Base-by-base conservation (phyloP, 2,888 invertebrate genomes). In the Polyploca ridens region DNA sequence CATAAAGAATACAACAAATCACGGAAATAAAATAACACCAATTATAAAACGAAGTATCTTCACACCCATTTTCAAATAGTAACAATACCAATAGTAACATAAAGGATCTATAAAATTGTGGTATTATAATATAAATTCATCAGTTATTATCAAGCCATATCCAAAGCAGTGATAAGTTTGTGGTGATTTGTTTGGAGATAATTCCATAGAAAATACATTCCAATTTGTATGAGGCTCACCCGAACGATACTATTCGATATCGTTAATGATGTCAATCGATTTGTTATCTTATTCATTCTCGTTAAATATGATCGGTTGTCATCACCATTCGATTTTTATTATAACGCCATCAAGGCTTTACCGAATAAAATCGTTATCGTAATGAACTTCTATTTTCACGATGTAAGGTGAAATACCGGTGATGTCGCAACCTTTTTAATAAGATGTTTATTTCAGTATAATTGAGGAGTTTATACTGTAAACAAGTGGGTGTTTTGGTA, bases 261-360 rank as follows among this genome's bases (percentile, higher is more conserved):
- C 54, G 19, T 19, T 54, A 54, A 54, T 54, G 54, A 54, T 54
- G 54, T 19, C 54, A 54, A 54, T 54, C 54, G 54, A 54, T 54
- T 54, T 54, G 54, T 54, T 49, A 54, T 54, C 54, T n/a, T 19
- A 54, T 54, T 19, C 10, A 16, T 54, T 54, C 49, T 16, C 49
- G 54, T 54, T 19, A 54, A 54, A 54, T 54, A 16, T 54, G 54
- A 54, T 54, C 54, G 19, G 54, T 54, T 54, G 54, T 54, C 54
- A 54, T 54, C 54, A 54, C 19, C n/a, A 54, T 10, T 54, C 54
- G n/a, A 54, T 54, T 54, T 54, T 54, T 54, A 54, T 54, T 54
- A 54, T 54, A 16, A 49, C 16, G 54, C 54, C 54, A 54, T 54
- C 54, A 54, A 7, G 16, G 19, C 19, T 54, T 54, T 19, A n/a